Conservation (phyloP, 2,888 invertebrate genomes). For the Phania funesta region DNA sequence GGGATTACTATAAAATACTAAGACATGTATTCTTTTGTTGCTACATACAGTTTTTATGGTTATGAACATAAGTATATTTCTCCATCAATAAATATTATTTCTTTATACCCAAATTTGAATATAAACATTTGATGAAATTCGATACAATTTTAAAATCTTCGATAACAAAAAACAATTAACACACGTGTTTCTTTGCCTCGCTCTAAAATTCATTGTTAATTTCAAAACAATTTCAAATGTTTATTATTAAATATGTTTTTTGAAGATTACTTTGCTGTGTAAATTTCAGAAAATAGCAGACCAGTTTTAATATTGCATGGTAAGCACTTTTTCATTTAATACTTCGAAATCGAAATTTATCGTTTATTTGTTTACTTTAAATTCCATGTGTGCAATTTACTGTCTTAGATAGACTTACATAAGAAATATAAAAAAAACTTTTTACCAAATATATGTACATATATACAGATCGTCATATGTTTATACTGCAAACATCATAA, state of each 20-base stretch:
- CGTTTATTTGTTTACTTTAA: neutral
- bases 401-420: no score
- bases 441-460: no score
- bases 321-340: constrained; percentile 13
- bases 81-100: neutral
- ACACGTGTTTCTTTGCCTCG: neutral
- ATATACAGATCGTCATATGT: no score
- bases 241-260: neutral
- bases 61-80: no score
- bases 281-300: neutral
- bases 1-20: no score
- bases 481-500: no score
- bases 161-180: neutral
- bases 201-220: neutral
- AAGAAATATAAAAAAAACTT: no score
- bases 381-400: no score
- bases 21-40: no score
- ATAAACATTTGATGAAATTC: constrained; percentile 1
- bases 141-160: neutral
- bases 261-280: no score
- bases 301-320: constrained; percentile 6
- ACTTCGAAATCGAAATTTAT: no score
- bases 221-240: neutral
- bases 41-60: neutral
- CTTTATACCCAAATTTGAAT: neutral